Evolutionary conservation across 2,888 invertebrate species (phyloP).

Genomic region (Danaus chrysippus): DNA sequence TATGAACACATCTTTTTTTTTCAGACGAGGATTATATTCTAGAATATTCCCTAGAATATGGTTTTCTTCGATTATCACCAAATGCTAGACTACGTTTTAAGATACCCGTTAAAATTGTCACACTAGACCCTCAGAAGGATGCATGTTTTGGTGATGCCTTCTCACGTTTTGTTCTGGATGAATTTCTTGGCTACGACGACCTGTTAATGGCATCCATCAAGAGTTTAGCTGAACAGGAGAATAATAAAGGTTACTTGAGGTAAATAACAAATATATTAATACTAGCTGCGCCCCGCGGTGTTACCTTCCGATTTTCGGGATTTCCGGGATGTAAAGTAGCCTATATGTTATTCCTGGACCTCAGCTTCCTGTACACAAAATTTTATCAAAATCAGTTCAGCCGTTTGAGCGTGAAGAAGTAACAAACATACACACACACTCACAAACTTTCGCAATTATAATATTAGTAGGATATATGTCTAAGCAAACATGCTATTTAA

Average conservation of each 20-base stretch:
- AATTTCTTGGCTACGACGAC: conserved; percentile 98
- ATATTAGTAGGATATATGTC: conserved; percentile 7
- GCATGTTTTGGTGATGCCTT: conserved; percentile 96
- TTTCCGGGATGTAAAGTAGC: too few relatives aligned
- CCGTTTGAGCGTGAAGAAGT: too few relatives aligned
- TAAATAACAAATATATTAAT: conserved; percentile 45
- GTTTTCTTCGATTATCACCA: conserved; percentile 93
- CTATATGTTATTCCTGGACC: too few relatives aligned
- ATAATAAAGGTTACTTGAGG: conserved; percentile 96
- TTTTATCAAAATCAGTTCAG: too few relatives aligned
- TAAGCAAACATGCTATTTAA: neutral
- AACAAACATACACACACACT: too few relatives aligned
- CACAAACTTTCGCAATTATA: too few relatives aligned
- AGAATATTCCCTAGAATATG: conserved; percentile 98
- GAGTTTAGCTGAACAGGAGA: conserved; percentile 95
- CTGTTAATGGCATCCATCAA: conserved; percentile 98
- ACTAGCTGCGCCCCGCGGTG: too few relatives aligned
- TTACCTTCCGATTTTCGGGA: too few relatives aligned
- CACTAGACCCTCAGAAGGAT: conserved; percentile 91
- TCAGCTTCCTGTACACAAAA: too few relatives aligned
- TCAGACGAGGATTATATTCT: conserved; percentile 96
- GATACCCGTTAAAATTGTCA: conserved; percentile 93
- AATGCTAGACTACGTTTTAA: conserved; percentile 91
- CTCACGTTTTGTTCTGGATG: conserved; percentile 92
- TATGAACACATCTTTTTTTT: conserved; percentile 28